Base-by-base conservation (phyloP, 2,888 invertebrate species). In the Dorcus parallelipipedus region DNA sequence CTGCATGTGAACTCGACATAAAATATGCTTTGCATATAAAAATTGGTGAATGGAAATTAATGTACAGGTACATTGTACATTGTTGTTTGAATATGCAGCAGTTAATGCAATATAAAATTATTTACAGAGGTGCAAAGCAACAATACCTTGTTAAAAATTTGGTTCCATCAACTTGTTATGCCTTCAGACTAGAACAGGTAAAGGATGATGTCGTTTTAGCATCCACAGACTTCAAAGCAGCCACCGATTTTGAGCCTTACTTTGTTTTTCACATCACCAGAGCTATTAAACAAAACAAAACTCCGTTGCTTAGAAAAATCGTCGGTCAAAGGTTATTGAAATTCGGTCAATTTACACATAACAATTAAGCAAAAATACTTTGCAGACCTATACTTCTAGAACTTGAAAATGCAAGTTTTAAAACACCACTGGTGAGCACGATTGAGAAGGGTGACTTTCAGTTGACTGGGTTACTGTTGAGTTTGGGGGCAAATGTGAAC, bases 351-450 rank as follows among this genome's bases (percentile, higher is more conserved):
- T 26, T 9, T 23, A 1, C n/a, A 1, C 1, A 10, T 43, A 23
- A 26, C 26, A 43, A 17, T 45, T 10, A 52, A 52, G n/a, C 14
- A 14, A 52, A 43, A 47, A 41, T 8, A 42, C 23, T 55, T 64
- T 65, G 38, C 45, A 76, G 83, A 2, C 82, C 83, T 0, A 71
- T 74, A 9, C 70, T 84, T 52, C 69, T 84, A 5, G 79, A 79
- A 40, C 74, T 78, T 1, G 73, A 80, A 64, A 83, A 82, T 68
- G 75, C 67, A 57, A 80, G 78, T 51, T 80, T 81, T 0, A 80
- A 80, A 67, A 82, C 83, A 0, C 83, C 84, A 1, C 77, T 85
- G 40, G 77, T 81, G 5, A 81, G 81, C n/a, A 82, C 83, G 3
- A 76, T 82, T 5, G 75, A 78, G 56, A 78, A 76, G 73, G 80